Conservation (phyloP, 2,888 invertebrate genomes). For the Timema podura region DNA sequence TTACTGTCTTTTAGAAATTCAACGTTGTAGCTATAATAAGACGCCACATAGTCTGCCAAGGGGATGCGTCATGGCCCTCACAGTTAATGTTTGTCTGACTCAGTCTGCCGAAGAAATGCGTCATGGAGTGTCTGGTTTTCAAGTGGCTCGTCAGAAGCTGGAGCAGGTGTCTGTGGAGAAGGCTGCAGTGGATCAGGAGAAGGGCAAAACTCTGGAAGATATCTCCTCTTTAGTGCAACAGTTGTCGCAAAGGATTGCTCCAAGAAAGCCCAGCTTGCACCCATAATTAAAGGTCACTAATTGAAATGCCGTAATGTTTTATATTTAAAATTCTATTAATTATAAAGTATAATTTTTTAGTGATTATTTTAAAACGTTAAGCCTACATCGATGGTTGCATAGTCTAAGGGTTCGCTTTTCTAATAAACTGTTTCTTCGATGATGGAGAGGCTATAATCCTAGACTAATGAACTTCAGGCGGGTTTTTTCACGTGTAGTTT, state of each 20-base stretch:
- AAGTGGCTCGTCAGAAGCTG: slow-evolving; percentile 51
- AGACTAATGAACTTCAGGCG: no score
- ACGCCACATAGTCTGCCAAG: no score
- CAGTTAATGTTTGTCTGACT: no score
- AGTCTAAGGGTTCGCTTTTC: no score
- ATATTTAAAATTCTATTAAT: neutral
- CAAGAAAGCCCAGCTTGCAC: slow-evolving; percentile 58
- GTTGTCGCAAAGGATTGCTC: slow-evolving; percentile 55
- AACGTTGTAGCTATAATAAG: no score
- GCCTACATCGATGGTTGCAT: no score
- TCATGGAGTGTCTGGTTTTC: slow-evolving; percentile 46
- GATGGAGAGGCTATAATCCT: no score
- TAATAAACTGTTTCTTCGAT: no score
- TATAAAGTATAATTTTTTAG: slow-evolving; percentile 38
- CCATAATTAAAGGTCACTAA: slow-evolving; percentile 45
- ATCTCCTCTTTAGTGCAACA: slow-evolving; percentile 50
- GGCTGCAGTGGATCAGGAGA: slow-evolving; percentile 48
- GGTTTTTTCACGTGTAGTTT: no score
- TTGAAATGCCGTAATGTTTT: neutral
- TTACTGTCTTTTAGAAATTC: no score
- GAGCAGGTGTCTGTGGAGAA: slow-evolving; percentile 55
- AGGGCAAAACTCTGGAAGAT: slow-evolving; percentile 50
- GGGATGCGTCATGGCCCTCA: no score
- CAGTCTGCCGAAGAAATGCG: slow-evolving; percentile 39
- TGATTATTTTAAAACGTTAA: neutral